A percentile compares a stretch with the other conserved stretches of the same genome.
Conservation (phyloP, 2,797 vertebrate species). For the Cuniculus paca region DNA sequence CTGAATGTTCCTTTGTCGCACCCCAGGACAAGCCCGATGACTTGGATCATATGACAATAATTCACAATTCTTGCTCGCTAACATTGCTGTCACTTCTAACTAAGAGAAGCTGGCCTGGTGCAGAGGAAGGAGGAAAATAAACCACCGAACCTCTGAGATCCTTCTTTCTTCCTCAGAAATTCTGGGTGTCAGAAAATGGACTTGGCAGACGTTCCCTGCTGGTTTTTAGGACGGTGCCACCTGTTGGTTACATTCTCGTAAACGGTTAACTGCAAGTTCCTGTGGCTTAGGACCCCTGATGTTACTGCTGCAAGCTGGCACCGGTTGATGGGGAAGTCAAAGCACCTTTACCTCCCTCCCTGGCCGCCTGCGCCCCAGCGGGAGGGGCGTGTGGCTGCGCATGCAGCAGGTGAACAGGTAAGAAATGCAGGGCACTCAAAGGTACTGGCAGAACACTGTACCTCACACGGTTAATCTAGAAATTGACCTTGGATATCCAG, state of each 20-base stretch:
- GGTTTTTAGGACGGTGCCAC: conserved; percentile 50
- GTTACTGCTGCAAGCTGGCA: neutral
- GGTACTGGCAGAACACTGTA: neutral
- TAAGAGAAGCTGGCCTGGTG: conserved; percentile 40
- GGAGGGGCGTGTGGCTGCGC: neutral
- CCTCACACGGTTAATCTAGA: neutral
- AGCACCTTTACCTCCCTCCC: neutral
- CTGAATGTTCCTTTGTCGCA: neutral
- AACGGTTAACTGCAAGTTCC: conserved; percentile 57
- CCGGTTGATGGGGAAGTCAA: conserved; percentile 14
- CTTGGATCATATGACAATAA: conserved; percentile 8
- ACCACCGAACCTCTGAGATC: conserved; percentile 24
- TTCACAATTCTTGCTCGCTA: conserved; percentile 60
- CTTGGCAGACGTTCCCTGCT: conserved; percentile 63
- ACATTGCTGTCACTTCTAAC: conserved; percentile 43
- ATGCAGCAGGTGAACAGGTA: neutral
- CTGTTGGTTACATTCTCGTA: conserved; percentile 72
- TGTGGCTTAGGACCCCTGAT: neutral
- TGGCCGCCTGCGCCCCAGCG: neutral
- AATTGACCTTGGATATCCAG: neutral
- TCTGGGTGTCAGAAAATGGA: conserved; percentile 60
- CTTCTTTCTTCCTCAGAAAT: conserved; percentile 55
- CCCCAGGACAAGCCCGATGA: neutral
- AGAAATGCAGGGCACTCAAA: neutral
- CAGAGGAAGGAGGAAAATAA: conserved; percentile 56